phyloP scores from a whole-genome alignment of 2,797 vertebrate species.

The Scarus forsteni region DNA sequence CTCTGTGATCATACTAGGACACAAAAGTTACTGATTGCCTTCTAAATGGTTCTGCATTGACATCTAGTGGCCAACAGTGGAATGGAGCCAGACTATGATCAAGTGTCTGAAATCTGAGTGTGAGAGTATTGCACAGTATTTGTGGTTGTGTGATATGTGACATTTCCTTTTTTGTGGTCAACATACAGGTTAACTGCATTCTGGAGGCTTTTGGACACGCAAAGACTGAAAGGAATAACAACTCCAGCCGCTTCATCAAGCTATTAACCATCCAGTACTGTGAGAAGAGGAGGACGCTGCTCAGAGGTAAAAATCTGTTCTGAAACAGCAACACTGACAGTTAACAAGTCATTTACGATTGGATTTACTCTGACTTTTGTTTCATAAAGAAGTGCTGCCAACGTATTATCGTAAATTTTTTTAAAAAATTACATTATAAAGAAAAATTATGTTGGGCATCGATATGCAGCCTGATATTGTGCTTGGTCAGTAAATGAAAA shows the following conservation, averaged over 20 bases:
- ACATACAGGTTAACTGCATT: conserved; percentile 87
- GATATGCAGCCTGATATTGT: too few species aligned
- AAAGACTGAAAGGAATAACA: conserved; percentile 88
- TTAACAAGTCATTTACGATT: not conserved
- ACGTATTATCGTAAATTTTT: too few species aligned
- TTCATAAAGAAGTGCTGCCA: too few species aligned
- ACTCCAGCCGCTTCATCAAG: conserved; percentile 93
- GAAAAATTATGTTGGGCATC: too few species aligned
- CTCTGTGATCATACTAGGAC: conserved; percentile 54
- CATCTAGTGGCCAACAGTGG: conserved; percentile 73
- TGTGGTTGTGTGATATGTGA: too few species aligned
- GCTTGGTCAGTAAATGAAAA: too few species aligned
- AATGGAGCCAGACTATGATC: not conserved
- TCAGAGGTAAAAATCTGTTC: conserved; percentile 83
- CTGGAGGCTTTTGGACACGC: conserved; percentile 96
- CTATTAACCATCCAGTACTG: conserved; percentile 92
- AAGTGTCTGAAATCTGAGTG: not conserved
- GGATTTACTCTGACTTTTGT: not conserved
- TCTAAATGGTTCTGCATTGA: conserved; percentile 41
- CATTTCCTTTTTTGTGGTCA: conserved; percentile 6
- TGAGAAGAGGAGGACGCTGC: conserved; percentile 84
- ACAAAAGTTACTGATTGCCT: not conserved
- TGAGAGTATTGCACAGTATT: not conserved
- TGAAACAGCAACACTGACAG: not conserved
- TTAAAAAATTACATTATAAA: too few species aligned